Base-by-base conservation (phyloP, 1,140 invertebrate species). In the Conus betulinus region DNA sequence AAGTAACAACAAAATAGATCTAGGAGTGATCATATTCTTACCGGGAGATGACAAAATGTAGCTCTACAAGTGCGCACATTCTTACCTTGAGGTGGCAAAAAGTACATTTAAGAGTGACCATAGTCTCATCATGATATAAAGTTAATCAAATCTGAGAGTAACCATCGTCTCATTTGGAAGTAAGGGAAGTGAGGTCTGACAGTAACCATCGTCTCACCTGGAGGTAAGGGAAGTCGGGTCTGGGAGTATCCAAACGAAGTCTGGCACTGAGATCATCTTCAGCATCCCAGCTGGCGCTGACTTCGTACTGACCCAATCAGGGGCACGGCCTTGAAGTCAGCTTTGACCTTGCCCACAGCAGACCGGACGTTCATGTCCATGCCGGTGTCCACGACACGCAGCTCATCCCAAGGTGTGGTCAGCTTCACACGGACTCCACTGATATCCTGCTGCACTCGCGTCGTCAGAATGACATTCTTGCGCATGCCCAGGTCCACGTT, bases 221-320 rank as follows among this genome's bases (percentile, higher is more conserved):
- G n/a, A n/a, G n/a, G n/a, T n/a, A n/a, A n/a, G n/a, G n/a, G 86
- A 87, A 87, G 23, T 79, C 74, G 5, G 20, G 11, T 27, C 51
- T 57, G n/a, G 86, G 86, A 8, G 86, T 87, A 53, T 87, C 86
- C 86, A 87, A 23, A 51, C 86, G 67, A n/a, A 87, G 55, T 6
- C n/a, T 53, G 25, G 76, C 86, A 51, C 23, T 81, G 79, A 81
- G 53, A 10, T 81, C 79, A 23, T 81, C 79, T 25, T 87, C 86
- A 57, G 60, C n/a, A 52, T 25, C 39, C 86, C 74, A 81, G 39
- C 11, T 87, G 74, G 76, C 71, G 78, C n/a, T 27, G 25, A 20
- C 51, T 63, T 84, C 55, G 25, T 84, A 84, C 20, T 52, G 53
- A 10, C 5, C 82, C 20, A 63, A 7, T 39, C 20, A 84, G 13